Conservation (phyloP, 2,888 invertebrate species). For the Acronicta aceris region DNA sequence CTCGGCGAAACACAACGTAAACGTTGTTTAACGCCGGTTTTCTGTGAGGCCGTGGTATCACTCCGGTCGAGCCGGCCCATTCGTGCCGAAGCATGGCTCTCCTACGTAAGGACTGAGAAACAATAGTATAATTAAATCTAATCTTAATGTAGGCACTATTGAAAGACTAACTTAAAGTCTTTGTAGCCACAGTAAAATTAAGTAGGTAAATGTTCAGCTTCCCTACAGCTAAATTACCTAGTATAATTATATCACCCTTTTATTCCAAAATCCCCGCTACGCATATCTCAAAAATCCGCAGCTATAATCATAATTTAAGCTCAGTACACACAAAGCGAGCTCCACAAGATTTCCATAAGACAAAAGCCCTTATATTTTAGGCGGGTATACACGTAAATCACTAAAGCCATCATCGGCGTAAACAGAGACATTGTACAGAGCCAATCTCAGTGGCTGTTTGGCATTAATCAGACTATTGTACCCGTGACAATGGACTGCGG, state of each 20-base stretch:
- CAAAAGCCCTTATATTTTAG: conserved; percentile 44
- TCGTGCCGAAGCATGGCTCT: too few relatives aligned
- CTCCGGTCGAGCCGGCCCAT: too few relatives aligned
- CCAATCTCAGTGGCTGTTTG: conserved; percentile 60
- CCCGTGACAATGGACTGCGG: conserved; percentile 53
- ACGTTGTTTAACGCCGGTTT: too few relatives aligned
- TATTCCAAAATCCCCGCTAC: neutral
- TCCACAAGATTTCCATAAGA: conserved; percentile 41
- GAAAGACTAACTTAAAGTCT: too few relatives aligned
- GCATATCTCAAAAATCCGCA: conserved; percentile 9
- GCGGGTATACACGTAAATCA: conserved; percentile 50
- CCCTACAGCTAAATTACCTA: neutral
- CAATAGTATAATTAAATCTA: too few relatives aligned
- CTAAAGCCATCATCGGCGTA: conserved; percentile 47
- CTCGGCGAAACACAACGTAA: too few relatives aligned
- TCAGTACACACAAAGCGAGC: conserved; percentile 11
- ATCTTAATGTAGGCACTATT: too few relatives aligned
- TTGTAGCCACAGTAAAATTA: neutral
- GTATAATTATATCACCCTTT: neutral
- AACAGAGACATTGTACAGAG: conserved; percentile 56
- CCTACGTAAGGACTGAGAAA: too few relatives aligned
- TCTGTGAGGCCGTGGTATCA: too few relatives aligned
- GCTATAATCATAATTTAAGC: conserved; percentile 18
- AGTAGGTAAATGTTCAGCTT: neutral
- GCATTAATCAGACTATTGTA: conserved; percentile 64